Evolutionary conservation across 2,888 invertebrate species (phyloP), one percentile per base, ranked within the genome.

Genomic region (Pseudococcus viburni): DNA sequence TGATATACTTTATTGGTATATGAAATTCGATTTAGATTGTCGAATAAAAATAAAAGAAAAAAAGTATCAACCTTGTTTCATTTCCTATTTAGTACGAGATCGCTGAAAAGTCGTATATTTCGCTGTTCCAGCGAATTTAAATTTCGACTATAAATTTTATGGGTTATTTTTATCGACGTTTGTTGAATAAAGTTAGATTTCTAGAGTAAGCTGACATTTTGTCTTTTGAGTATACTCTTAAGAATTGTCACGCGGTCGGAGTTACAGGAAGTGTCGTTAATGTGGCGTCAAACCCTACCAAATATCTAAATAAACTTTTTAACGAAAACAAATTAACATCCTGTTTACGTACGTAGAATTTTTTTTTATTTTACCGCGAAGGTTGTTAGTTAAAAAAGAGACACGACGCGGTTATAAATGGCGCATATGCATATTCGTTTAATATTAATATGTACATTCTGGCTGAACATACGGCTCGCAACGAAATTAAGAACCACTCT

Each of bases 251-350:
- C 80, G 80, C 80, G 5, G 39, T 33, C 17, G 17, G 12, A 68
- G 68, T 12, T 39, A 39, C 77, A 80, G 80, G 80, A 80, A 80
- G 22, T 42, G 80, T 15, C 19, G 39, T 42, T 80, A 80, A 80
- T 80, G 80, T 80, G 33, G 80, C 80, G 42, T 80, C 80, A 42
- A 80, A 80, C 42, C 42, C 80, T 42, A 80, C 46, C n/a, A 80
- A 80, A 80, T 39, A 17, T 73, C 33, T 80, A 80, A 42, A 80
- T 39, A 80, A 42, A 80, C 39, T 42, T 80, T 80, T 80, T 80
- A 80, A 80, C 80, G 80, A 80, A 73, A 80, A 80, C 80, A 80
- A 80, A 80, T 80, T 80, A 80, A 80, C 80, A 80, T 80, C 80
- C 80, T 80, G 80, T 80, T 80, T 80, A 42, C 80, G 80, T 42